Percentiles rank a stretch among this genome's conserved stretches.
phyloP scores from a whole-genome alignment of 2,888 invertebrate genomes.

The Lacanobia wlatinum region DNA sequence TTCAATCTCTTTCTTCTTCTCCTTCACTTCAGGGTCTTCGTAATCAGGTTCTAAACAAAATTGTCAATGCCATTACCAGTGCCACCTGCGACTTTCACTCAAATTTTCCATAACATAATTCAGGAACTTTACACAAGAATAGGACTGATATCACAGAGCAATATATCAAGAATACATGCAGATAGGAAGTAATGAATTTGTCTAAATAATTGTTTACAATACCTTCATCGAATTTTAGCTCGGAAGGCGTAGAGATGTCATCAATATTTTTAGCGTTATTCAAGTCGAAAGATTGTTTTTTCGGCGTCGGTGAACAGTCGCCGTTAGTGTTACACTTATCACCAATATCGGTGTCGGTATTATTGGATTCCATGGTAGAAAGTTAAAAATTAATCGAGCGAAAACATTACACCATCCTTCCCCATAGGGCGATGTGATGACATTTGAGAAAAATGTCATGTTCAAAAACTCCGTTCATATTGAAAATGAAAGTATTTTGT shows the following conservation, averaged over 20 bases:
- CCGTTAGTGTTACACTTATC: conserved; percentile 83
- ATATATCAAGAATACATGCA: conserved; percentile 47
- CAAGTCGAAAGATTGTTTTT: conserved; percentile 76
- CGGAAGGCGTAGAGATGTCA: conserved; percentile 91
- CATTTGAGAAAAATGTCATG: conserved; percentile 72
- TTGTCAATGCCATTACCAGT: conserved; percentile 58
- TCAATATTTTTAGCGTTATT: conserved; percentile 88
- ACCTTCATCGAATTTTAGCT: conserved; percentile 94
- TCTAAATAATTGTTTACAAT: conserved; percentile 82
- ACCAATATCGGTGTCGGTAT: conserved; percentile 76
- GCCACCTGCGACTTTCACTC: conserved; percentile 70
- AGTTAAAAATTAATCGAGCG: conserved; percentile 78
- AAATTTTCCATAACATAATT: conserved; percentile 27
- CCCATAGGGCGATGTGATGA: conserved; percentile 73
- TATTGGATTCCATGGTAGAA: conserved; percentile 84
- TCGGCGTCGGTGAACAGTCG: conserved; percentile 77
- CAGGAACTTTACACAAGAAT: conserved; percentile 11
- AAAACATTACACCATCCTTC: conserved; percentile 87
- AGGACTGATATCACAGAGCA: conserved; percentile 27
- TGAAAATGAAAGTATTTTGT: background rate
- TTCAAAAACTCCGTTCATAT: conserved; percentile 56
- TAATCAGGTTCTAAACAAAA: conserved; percentile 89
- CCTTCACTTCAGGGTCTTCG: conserved; percentile 91
- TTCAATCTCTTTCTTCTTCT: conserved; percentile 92
- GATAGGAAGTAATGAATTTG: conserved; percentile 69